Evolutionary conservation across 2,888 invertebrate species (phyloP).

Genomic region (Sminthurides aquaticus): DNA sequence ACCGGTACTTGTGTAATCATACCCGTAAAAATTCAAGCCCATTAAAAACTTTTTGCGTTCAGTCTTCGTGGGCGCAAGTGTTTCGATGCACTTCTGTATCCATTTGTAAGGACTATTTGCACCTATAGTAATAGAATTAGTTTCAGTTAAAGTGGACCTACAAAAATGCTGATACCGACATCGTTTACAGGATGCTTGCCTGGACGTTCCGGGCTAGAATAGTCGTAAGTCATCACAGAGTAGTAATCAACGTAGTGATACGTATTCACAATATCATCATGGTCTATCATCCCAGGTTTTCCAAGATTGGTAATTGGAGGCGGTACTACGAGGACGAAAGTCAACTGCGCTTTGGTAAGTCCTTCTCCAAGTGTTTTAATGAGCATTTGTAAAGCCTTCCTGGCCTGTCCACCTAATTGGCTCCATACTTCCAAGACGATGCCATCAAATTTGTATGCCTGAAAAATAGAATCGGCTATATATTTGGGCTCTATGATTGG

Average conservation of each 20-base stretch:
- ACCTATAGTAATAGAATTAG: conserved; percentile 51
- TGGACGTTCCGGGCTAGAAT: conserved; percentile 70
- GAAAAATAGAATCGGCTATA: conserved; percentile 48
- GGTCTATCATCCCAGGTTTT: conserved; percentile 58
- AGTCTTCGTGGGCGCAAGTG: conserved; percentile 57
- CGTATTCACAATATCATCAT: conserved; percentile 68
- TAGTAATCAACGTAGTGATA: conserved; percentile 72
- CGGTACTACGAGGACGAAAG: conserved; percentile 70
- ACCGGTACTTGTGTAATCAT: conserved; percentile 72
- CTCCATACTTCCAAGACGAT: conserved; percentile 85
- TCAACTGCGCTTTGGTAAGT: conserved; percentile 49
- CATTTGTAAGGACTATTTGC: conserved; percentile 84
- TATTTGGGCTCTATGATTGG: no score
- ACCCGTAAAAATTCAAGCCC: conserved; percentile 90
- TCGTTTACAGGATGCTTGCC: conserved; percentile 49
- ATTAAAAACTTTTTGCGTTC: conserved; percentile 69
- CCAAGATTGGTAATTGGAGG: conserved; percentile 52
- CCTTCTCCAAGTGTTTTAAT: conserved; percentile 59
- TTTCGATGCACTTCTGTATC: conserved; percentile 68
- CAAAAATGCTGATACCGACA: neutral
- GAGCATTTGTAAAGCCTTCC: conserved; percentile 49
- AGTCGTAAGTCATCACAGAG: conserved; percentile 96
- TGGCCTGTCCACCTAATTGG: conserved; percentile 63
- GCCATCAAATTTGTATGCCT: conserved; percentile 78
- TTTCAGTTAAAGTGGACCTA: neutral